These are phyloP conservation scores for Hartigia nigra DNA, from an alignment of 2,888 invertebrate genomes.

Conservation along the genomic window DNA sequence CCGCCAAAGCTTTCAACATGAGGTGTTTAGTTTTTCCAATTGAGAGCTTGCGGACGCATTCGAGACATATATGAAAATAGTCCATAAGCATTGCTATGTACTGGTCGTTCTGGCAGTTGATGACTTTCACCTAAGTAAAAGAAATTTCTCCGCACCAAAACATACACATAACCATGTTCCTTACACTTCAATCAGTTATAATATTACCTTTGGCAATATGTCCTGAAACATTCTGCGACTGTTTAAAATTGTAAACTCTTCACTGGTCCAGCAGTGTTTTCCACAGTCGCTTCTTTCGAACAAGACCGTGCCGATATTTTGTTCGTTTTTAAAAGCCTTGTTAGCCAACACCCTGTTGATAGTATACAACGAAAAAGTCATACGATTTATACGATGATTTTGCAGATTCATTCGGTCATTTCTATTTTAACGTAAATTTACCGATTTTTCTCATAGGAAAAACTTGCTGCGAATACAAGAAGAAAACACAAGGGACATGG, in stretches of 20 bases:
- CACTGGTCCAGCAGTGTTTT: conserved; percentile 56
- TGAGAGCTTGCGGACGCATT: conserved; percentile 49
- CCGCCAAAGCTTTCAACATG: conserved; percentile 65
- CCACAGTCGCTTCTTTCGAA: conserved; percentile 48
- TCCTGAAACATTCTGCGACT: conserved; percentile 58
- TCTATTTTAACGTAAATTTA: conserved; percentile 11
- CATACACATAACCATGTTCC: too few relatives aligned
- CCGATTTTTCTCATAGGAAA: conserved; percentile 27
- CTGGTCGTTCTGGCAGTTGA: conserved; percentile 50
- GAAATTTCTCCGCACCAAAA: background rate
- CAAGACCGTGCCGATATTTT: conserved; percentile 56
- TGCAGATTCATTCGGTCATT: background rate
- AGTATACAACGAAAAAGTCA: background rate
- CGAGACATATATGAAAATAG: conserved; percentile 55
- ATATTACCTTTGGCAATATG: conserved; percentile 52
- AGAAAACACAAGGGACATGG: conserved; percentile 39
- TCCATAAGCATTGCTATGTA: conserved; percentile 55
- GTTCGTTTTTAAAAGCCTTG: conserved; percentile 32
- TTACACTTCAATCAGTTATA: background rate
- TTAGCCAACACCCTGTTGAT: conserved; percentile 33
- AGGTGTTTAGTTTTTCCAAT: conserved; percentile 54
- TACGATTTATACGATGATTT: background rate
- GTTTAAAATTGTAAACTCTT: conserved; percentile 51
- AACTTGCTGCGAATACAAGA: conserved; percentile 31
- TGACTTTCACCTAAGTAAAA: conserved; percentile 43